Percentiles rank a stretch among this genome's conserved stretches.
phyloP scores from a whole-genome alignment of 2,113 vertebrate species.

The Azemiops feae region DNA sequence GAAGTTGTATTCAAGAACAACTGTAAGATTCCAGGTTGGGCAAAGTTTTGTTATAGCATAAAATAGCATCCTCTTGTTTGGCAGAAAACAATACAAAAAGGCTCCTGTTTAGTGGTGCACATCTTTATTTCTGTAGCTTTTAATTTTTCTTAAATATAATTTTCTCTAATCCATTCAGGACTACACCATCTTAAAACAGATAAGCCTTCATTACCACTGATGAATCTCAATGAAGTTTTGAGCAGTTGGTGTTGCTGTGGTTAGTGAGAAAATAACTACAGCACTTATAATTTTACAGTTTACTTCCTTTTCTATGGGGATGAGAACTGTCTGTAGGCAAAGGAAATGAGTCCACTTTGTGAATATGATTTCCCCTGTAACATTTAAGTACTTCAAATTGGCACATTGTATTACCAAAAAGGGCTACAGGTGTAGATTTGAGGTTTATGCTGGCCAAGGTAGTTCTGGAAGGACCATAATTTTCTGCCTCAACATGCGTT shows the following conservation, averaged over 20 bases:
- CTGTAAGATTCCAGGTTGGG: not conserved
- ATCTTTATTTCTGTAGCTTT: not conserved
- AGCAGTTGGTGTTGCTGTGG: not conserved
- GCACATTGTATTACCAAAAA: not conserved
- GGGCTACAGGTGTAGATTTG: not conserved
- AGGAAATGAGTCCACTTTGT: not conserved
- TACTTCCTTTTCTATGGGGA: not conserved
- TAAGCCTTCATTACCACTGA: not conserved
- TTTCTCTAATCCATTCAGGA: not conserved
- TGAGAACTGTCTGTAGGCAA: not conserved
- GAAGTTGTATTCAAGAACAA: not conserved
- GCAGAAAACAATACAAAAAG: not conserved
- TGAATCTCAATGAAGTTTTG: not conserved
- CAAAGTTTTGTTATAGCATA: not conserved
- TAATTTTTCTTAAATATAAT: not conserved
- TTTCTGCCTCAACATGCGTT: not conserved
- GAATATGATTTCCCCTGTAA: not conserved
- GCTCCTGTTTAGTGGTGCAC: not conserved
- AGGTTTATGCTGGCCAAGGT: too few relatives aligned
- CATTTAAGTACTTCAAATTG: not conserved
- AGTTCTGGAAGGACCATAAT: not conserved
- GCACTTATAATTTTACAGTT: not conserved
- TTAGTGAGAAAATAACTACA: not conserved
- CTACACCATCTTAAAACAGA: not conserved
- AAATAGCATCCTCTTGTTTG: not conserved